Percentiles rank a stretch among this genome's conserved stretches.
Evolutionary conservation across 2,797 vertebrate genomes (phyloP).

Genomic region (Xenopus petersii): DNA sequence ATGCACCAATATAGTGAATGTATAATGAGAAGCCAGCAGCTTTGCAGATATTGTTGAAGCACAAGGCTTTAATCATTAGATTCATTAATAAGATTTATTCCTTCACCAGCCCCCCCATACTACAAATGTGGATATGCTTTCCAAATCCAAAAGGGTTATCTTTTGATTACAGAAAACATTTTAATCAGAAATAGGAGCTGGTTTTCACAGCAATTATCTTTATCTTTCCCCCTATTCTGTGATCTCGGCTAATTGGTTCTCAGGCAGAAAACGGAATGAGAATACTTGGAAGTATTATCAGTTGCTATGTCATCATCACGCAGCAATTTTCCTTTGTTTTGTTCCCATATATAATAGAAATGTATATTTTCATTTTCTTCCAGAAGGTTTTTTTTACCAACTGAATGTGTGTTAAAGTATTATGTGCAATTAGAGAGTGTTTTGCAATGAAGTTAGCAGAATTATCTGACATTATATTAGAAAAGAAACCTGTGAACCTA

Average conservation of each 20-base stretch:
- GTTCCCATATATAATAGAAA: not conserved
- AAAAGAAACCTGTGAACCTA: no score
- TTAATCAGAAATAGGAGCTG: slow-evolving; percentile 21
- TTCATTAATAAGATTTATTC: no score
- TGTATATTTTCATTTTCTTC: not conserved
- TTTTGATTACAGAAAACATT: slow-evolving; percentile 24
- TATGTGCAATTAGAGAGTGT: not conserved
- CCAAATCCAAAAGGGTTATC: slow-evolving; percentile 18
- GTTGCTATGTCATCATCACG: not conserved
- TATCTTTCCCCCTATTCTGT: not conserved
- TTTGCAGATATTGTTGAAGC: no score
- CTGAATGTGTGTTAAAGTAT: not conserved
- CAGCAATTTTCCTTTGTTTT: not conserved
- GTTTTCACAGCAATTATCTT: slow-evolving; percentile 1
- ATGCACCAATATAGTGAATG: no score
- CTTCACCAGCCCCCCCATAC: no score
- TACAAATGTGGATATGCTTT: not conserved
- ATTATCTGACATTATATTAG: not conserved
- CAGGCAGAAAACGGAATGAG: not conserved
- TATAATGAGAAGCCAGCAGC: no score
- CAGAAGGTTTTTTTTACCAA: not conserved
- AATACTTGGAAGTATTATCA: slow-evolving; percentile 8
- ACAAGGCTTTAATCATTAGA: no score
- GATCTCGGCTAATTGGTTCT: slow-evolving; percentile 18
- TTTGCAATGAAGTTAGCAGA: not conserved